phyloP scores from a whole-genome alignment of 2,888 invertebrate genomes.

The Drosophila barbarae region DNA sequence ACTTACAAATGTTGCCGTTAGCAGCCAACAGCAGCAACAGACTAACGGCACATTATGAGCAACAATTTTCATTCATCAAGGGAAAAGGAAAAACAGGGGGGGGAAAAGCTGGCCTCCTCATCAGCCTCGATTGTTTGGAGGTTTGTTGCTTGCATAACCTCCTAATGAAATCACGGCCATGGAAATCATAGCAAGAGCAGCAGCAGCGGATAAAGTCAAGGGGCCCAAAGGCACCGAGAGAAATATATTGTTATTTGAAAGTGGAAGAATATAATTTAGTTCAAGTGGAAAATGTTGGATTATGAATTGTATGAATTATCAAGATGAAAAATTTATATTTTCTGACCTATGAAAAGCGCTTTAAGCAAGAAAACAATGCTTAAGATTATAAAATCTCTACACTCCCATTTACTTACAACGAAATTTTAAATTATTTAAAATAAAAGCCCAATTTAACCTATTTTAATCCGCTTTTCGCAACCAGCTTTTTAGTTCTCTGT shows the following conservation, averaged over 20 bases:
- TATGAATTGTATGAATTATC: background rate
- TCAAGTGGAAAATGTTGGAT: background rate
- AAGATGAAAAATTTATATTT: background rate
- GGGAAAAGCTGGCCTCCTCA: slow-evolving; percentile 41
- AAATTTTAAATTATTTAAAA: too few relatives aligned
- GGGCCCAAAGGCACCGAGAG: slow-evolving; percentile 3
- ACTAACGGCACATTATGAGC: slow-evolving; percentile 59
- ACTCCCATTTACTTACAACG: too few relatives aligned
- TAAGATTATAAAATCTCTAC: background rate
- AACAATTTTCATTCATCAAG: slow-evolving; percentile 60
- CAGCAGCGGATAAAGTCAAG: slow-evolving; percentile 3
- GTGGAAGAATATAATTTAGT: too few relatives aligned
- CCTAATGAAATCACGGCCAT: slow-evolving; percentile 76
- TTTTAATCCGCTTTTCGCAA: too few relatives aligned
- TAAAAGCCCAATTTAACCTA: too few relatives aligned
- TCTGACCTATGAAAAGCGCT: background rate
- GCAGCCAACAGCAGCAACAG: slow-evolving; percentile 6
- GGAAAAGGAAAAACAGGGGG: slow-evolving; percentile 1
- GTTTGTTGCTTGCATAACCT: slow-evolving; percentile 78
- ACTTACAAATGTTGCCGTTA: slow-evolving; percentile 70
- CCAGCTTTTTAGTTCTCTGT: slow-evolving; percentile 34
- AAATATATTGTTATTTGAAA: slow-evolving; percentile 5
- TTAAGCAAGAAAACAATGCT: background rate
- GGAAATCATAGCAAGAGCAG: slow-evolving; percentile 42
- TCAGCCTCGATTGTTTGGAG: slow-evolving; percentile 57